These are phyloP conservation scores for Ypsolopha scabrella DNA, from an alignment of 2,888 invertebrate species.

Conservation along the genomic window DNA sequence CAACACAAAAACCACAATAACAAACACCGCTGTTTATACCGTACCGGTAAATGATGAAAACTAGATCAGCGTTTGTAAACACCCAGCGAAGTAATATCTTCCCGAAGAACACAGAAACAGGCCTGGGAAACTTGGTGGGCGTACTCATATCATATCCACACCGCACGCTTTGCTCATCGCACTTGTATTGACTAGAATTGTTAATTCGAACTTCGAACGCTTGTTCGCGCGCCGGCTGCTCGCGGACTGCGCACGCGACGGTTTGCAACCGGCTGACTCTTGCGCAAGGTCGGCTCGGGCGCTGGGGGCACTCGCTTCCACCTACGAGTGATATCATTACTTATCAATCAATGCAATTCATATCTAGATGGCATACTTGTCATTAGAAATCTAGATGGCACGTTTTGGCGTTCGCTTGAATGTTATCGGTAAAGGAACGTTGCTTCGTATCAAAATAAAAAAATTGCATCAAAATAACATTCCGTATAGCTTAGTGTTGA, in stretches of 20 bases:
- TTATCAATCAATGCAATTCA: no score
- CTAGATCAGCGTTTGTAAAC: slow-evolving; percentile 71
- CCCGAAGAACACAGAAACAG: slow-evolving; percentile 58
- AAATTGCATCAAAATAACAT: no score
- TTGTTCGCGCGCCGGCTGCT: slow-evolving; percentile 6
- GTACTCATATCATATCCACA: slow-evolving; percentile 52
- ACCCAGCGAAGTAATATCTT: slow-evolving; percentile 74
- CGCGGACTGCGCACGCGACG: slow-evolving; percentile 10
- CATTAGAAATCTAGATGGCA: no score
- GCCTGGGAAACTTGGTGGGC: slow-evolving; percentile 27
- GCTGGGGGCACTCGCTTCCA: no score
- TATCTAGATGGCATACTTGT: no score
- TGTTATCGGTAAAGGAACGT: no score
- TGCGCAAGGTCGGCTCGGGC: slow-evolving; percentile 12
- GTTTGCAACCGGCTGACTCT: slow-evolving; percentile 24
- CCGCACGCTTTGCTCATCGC: background rate
- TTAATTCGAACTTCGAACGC: slow-evolving; percentile 17
- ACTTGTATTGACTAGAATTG: background rate
- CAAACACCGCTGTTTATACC: background rate
- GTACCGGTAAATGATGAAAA: slow-evolving; percentile 72
- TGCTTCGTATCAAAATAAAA: no score
- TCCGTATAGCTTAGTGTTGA: no score
- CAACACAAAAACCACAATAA: background rate
- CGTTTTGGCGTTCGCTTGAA: no score
- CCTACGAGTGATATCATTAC: no score